Base-by-base conservation (phyloP, 2,888 invertebrate species). In the Diarsia brunnea region DNA sequence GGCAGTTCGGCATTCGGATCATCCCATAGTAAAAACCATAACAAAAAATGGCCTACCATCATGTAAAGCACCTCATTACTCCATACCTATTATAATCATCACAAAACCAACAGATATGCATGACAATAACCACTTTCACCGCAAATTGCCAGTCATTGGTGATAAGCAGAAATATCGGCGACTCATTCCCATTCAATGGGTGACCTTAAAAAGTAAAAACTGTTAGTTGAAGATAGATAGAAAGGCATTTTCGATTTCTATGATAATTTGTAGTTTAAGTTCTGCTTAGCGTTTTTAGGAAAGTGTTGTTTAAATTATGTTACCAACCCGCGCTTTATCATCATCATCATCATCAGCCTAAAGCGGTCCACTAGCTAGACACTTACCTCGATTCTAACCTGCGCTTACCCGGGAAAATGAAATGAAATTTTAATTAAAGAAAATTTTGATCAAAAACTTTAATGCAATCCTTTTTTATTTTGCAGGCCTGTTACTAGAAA, bases 111-210 rank as follows among this genome's bases (percentile, higher is more conserved):
- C 55, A 69, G 47, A 86, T 84, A 76, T 83, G 7, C 78, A 81
- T 78, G 72, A 86, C 76, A 86, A 87, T 78, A 69, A 75, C 47
- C 53, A 87, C 87, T 87, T 87, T 87, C 87, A 38, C 87, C 38
- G 4, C 47, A 80, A 69, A 78, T 75, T 24, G 67, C 73, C 58
- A 69, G 84, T 83, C 87, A 87, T 73, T 24, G 75, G 63, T 65
- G 69, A 68, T 87, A 66, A 75, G 60, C 72, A 75, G 68, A 70
- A 69, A 70, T 80, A 80, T 55, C 71, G 80, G 58, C 71, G 75
- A 88, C n/a, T 87, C 89, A 88, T 79, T 73, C 80, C 76, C 31
- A 49, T 67, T 87, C 79, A 84, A 87, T 81, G 43, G 67, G 0
- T 74, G 80, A 87, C 80, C 82, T 85, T 81, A 82, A 79, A 82